Base-by-base conservation (phyloP, 2,797 vertebrate species). In the Podarcis siculus region DNA sequence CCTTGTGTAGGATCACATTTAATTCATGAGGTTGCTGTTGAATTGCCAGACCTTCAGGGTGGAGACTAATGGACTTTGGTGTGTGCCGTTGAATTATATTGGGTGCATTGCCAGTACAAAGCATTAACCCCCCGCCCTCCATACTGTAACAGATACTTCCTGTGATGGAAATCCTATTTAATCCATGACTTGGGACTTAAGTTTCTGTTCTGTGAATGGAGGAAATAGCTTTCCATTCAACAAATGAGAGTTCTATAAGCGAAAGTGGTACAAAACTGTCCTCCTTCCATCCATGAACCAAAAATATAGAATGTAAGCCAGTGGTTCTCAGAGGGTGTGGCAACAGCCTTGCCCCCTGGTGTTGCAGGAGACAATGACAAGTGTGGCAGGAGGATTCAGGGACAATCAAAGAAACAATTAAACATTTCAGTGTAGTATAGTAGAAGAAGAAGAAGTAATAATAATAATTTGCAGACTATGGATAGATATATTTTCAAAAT, bases 31-130 rank as follows among this genome's bases (percentile, higher is more conserved):
- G n/a, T 37, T 79, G 42, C 77, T 91, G 79, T 87, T 93, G 86
- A 89, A 91, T 87, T 86, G 82, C 92, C 84, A 91, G 89, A 91
- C 89, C 83, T 87, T 89, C 90, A 86, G 91, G 90, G 91, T 89
- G 85, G 87, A 93, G 87, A 87, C 64, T 90, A 7, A 42, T 75
- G 35, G 35, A 4, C 58, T 45, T 55, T 78, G 78, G 55, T 42
- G 17, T 86, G 17, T 87, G 8, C 67, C 19, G 17, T 23, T 79
- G 35, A 61, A 88, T 49, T 58, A 73, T n/a, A 72, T 30, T 79
- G 45, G 66, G 66, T 72, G 32, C 27, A 45, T 32, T 83, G 37
- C 61, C 39, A 82, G 37, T 75, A 39, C 32, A 69, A 39, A 58
- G 35, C 35, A 17, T 72, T 72, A 32, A 72, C n/a, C 35, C 13